These are phyloP conservation scores for Drosophila meridiana DNA, from an alignment of 2,888 invertebrate genomes.

Conservation along the genomic window DNA sequence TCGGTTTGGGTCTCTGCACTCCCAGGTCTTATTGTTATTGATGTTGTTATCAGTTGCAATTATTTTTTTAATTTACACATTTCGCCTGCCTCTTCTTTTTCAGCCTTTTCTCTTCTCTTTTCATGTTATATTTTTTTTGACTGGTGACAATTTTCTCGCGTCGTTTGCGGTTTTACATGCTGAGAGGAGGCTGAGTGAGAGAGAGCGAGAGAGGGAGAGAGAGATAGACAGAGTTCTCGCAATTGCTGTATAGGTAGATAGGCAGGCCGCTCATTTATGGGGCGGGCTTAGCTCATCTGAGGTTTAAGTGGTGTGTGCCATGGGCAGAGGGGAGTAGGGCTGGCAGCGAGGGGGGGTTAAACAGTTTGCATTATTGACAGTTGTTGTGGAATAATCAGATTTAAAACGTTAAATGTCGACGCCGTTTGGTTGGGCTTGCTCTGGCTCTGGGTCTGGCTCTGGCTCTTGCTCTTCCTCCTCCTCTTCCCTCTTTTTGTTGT, in stretches of 20 bases:
- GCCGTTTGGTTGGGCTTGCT: slow-evolving; percentile 53
- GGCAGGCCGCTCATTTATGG: slow-evolving; percentile 44
- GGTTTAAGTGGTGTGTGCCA: slow-evolving; percentile 22
- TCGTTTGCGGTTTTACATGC: slow-evolving; percentile 71
- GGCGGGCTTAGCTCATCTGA: slow-evolving; percentile 50
- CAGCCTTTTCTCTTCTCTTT: slow-evolving; percentile 1
- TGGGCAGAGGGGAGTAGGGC: background rate
- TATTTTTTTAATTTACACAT: slow-evolving; percentile 81
- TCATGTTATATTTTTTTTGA: background rate
- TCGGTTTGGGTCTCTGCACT: slow-evolving; percentile 23
- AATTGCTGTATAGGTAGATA: slow-evolving; percentile 7
- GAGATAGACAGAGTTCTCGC: background rate
- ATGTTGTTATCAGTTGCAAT: slow-evolving; percentile 82
- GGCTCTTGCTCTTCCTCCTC: slow-evolving; percentile 6
- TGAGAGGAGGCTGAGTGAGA: background rate
- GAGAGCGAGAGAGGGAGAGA: background rate
- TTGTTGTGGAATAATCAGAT: slow-evolving; percentile 82
- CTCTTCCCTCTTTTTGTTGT: background rate
- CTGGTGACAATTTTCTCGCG: slow-evolving; percentile 77
- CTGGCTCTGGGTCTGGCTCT: slow-evolving; percentile 11
- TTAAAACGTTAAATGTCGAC: slow-evolving; percentile 80
- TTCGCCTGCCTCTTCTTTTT: slow-evolving; percentile 41
- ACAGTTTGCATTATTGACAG: slow-evolving; percentile 77
- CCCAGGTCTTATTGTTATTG: slow-evolving; percentile 78
- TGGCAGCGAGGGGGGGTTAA: slow-evolving; percentile 19